Evolutionary conservation across 2,888 invertebrate species (phyloP), one percentile per base, ranked within the genome.

Genomic region (Latrodectus elegans): DNA sequence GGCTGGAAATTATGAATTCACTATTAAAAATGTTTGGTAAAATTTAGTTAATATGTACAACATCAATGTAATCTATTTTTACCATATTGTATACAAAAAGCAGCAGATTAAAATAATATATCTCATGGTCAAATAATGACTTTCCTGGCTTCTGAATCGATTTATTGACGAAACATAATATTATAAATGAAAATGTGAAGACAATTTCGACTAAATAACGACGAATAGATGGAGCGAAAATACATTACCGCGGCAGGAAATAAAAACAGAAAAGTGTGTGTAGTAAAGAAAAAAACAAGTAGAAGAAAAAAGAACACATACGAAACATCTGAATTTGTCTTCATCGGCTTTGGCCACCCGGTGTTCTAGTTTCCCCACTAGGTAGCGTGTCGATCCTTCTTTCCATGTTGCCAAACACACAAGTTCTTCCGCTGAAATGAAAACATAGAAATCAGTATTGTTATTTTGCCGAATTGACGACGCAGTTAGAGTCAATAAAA

Each of bases 351-450:
- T 89, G 64, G 90, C 90, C 22, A 88, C 89, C 17, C 87, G 70
- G 79, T 90, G 90, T 67, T 90, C 89, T 89, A 97, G 94, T 92
- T 96, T 95, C 80, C 97, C 97, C 84, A 97, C 97, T 90, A 97
- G 94, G 93, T 97, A 97, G 85, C 97, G 94, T 79, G 96, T 95
- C 91, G 97, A 97, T 84, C 97, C 97, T 92, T 97, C 97, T 93
- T 97, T 97, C 97, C 97, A 97, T 84, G 95, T 95, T 8, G 97
- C 97, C 91, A 97, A 93, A 92, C 97, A 97, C 91, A 97, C 96
- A 79, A 97, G 93, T 92, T 97, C 97, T 92, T 97, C 97, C 90
- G 96, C 97, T 91, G 88, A 6, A 84, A 67, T 51, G 53, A 49
- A 65, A 73, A 82, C 15, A 70, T 38, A 67, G 11, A 78, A 70